phyloP scores from a whole-genome alignment of 2,888 invertebrate species.

The Ceramica pisi region DNA sequence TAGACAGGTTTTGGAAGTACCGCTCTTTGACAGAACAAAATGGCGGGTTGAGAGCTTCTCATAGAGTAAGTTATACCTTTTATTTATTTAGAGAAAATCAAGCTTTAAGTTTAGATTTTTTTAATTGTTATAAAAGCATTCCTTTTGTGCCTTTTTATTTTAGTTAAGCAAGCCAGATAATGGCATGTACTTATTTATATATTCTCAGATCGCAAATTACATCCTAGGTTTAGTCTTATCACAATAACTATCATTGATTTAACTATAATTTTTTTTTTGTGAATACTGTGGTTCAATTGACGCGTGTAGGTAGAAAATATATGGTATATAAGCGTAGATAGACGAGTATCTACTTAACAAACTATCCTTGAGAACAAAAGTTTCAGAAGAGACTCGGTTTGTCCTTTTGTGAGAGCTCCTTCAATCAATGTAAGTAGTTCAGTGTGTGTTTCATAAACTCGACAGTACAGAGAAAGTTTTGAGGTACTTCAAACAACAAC shows the following conservation, averaged over 20 bases:
- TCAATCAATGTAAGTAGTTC: slow-evolving; percentile 47
- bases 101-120: slow-evolving; percentile 24
- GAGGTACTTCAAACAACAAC: slow-evolving; percentile 12
- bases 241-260: not conserved
- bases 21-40: not conserved
- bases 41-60: not conserved
- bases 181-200: not conserved
- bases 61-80: not conserved
- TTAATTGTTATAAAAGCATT: slow-evolving; percentile 51
- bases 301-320: not conserved
- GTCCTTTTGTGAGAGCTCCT: slow-evolving; percentile 39
- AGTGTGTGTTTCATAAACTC: slow-evolving; percentile 33
- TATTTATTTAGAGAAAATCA: not conserved
- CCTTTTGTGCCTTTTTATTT: slow-evolving; percentile 61
- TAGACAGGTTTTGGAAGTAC: not conserved
- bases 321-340: not conserved
- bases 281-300: not conserved
- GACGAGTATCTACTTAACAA: slow-evolving; percentile 25
- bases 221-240: not conserved
- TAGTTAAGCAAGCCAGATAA: slow-evolving; percentile 37
- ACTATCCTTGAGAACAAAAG: slow-evolving; percentile 32
- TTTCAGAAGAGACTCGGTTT: slow-evolving; percentile 34
- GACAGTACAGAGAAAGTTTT: slow-evolving; percentile 22
- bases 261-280: not conserved
- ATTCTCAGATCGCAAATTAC: not conserved